phyloP scores from a whole-genome alignment of 1,140 invertebrate genomes.

The Neodiprion virginianus region DNA sequence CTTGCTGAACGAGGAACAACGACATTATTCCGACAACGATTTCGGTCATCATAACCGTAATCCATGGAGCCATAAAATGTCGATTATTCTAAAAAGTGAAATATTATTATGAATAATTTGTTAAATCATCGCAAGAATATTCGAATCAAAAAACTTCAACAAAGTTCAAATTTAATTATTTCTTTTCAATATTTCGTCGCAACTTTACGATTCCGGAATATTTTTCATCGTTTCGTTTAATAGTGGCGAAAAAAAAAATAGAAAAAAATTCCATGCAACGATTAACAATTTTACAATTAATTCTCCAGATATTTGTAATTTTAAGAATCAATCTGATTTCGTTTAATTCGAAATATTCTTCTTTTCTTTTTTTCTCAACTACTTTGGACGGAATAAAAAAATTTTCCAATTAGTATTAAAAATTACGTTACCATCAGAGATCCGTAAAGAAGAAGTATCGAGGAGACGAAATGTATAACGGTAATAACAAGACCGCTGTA shows the following conservation, averaged over 20 bases:
- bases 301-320: too few species aligned
- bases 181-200: background rate
- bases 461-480: conserved; percentile 57
- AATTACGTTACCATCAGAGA: conserved; percentile 53
- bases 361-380: conserved; percentile 1
- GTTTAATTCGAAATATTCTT: conserved; percentile 10
- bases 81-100: conserved; percentile 53
- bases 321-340: background rate
- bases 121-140: background rate
- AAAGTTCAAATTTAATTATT: background rate
- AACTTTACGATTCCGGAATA: background rate
- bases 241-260: too few species aligned
- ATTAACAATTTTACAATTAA: too few species aligned
- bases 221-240: too few species aligned
- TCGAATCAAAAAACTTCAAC: background rate
- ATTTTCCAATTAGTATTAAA: too few species aligned
- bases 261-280: too few species aligned
- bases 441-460: conserved; percentile 58
- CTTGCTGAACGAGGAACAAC: conserved; percentile 51
- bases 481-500: conserved; percentile 58
- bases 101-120: conserved; percentile 12
- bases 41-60: conserved; percentile 58
- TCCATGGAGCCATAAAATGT: conserved; percentile 60
- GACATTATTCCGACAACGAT: conserved; percentile 51
- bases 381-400: too few species aligned